A percentile compares a stretch with the other conserved stretches of the same genome.
Conservation (phyloP, 2,888 invertebrate species). For the Lasioglossum pauxillum region DNA sequence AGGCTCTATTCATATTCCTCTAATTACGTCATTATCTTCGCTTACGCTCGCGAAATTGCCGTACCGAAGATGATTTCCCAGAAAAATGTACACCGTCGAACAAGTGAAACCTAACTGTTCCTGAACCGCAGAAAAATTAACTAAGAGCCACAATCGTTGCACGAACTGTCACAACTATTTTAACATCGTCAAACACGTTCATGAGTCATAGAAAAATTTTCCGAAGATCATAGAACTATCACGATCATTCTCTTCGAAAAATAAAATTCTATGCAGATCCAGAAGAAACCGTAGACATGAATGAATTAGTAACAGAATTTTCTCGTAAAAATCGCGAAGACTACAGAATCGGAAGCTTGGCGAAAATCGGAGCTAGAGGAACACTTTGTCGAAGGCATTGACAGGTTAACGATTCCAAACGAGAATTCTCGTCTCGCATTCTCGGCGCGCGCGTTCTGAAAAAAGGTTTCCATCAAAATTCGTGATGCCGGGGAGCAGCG, state of each 20-base stretch:
- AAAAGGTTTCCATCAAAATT: slow-evolving; percentile 58
- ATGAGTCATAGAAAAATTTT: background rate
- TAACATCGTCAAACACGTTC: background rate
- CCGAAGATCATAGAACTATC: background rate
- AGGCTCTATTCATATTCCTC: background rate
- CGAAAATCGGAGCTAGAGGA: background rate
- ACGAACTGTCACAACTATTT: background rate
- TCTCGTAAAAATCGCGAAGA: background rate
- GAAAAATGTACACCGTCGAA: background rate
- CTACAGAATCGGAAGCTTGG: background rate
- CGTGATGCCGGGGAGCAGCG: slow-evolving; percentile 32
- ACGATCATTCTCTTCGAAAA: background rate
- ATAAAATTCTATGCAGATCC: background rate
- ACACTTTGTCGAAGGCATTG: background rate
- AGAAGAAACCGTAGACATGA: too few relatives aligned
- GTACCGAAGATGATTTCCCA: background rate
- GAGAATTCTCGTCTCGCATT: background rate
- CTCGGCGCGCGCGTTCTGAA: background rate
- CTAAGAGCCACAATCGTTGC: background rate
- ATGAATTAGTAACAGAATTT: background rate
- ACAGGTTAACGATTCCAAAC: background rate
- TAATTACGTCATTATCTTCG: background rate
- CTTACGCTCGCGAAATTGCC: background rate
- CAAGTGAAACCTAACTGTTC: background rate
- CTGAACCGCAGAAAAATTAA: too few relatives aligned